Evolutionary conservation across 2,113 vertebrate species (phyloP), one percentile per base, ranked within the genome.

Genomic region (Anarrhichthys ocellatus): DNA sequence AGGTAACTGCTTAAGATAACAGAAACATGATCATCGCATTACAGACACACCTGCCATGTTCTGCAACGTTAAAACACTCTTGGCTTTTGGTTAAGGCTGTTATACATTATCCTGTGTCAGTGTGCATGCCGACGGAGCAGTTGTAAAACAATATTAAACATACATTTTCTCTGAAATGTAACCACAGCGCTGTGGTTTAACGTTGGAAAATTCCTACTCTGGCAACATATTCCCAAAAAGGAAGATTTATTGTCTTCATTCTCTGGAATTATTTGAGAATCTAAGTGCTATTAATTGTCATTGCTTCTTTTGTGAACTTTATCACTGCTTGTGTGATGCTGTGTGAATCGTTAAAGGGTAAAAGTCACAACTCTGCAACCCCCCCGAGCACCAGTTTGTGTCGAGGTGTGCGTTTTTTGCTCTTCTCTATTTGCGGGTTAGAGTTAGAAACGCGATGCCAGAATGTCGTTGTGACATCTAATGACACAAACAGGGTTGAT

Each of bases 1-100:
- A 93, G 95, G 95, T 95, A 91, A 80, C 50, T 0, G 29, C 73
- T 69, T 68, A 76, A 66, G 27, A 88, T 64, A 84, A 84, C 80
- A 84, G 66, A 91, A 87, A 90, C 68, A 50, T 64, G 62, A 89
- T 20, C 22, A 10, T 44, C 69, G 34, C 42, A 48, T 40, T 44
- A 58, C 24, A 68, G 40, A 32, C 76, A 14, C 22, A 42, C 56
- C 65, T 15, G 6, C 46, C 34, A 10, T 64, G 56, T 36, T 61
- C 34, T 69, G 36, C 44, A 18, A 22, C 10, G 9, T 38, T 46
- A 63, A 32, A 77, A 77, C 76, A 22, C 38, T 20, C 22, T 22
- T 42, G 52, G 5, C 11, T 38, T 77, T 64, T 7, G 5, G 15
- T 61, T 17, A 29, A 52, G n/a, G 29, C 34, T 72, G 17, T 6